A percentile compares a stretch with the other conserved stretches of the same genome.
Evolutionary conservation across 1,140 invertebrate genomes (phyloP).

Genomic region (Monomorium pharaonis): DNA sequence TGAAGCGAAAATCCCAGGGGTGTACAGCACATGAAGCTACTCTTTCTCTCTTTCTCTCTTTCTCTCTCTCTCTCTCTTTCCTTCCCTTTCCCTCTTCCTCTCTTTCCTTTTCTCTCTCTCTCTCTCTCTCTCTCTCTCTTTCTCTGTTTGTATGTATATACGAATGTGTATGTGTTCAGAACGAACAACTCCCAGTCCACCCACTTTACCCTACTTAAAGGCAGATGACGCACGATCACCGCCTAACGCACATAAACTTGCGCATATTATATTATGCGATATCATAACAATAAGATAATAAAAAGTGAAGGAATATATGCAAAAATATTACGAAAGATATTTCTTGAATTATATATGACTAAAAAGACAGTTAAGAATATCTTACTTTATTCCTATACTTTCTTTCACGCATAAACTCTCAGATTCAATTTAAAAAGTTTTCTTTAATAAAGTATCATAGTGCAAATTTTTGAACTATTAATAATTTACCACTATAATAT

Average conservation of each 20-base stretch:
- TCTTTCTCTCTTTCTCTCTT: background rate
- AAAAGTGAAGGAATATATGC: background rate
- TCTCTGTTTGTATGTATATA: background rate
- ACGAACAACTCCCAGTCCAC: constrained; percentile 10
- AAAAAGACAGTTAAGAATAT: background rate
- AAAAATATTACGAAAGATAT: background rate
- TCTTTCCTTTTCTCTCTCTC: background rate
- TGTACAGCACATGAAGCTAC: constrained; percentile 30
- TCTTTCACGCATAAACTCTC: background rate
- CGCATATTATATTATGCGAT: constrained; percentile 23
- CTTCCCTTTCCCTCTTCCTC: background rate
- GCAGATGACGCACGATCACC: constrained; percentile 27
- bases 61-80: no score
- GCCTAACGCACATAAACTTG: constrained; percentile 38
- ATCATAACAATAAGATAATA: constrained; percentile 10
- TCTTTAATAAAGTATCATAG: background rate
- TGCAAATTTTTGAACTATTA: background rate
- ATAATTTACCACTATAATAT: background rate
- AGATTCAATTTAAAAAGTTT: background rate
- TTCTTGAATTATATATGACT: background rate
- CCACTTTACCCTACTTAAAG: constrained; percentile 15
- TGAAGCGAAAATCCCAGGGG: constrained; percentile 80
- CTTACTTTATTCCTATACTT: no score
- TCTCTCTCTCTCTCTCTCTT: background rate
- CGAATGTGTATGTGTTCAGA: constrained; percentile 33